Conservation (phyloP, 2,113 vertebrate species). For the Reinhardtius hippoglossoides region DNA sequence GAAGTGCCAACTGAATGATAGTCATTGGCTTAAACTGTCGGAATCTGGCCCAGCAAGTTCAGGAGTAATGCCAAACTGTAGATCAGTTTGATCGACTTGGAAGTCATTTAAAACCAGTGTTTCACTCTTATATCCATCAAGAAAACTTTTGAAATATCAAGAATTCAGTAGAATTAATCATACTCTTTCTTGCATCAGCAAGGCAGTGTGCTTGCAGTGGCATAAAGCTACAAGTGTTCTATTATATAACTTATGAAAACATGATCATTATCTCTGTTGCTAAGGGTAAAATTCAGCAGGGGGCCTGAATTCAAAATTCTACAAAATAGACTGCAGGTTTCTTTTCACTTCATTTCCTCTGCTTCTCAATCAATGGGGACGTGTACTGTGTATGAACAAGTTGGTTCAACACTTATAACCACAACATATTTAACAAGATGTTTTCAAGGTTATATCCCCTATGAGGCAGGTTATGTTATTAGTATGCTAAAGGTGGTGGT, state of each 20-base stretch:
- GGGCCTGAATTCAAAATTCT: background rate
- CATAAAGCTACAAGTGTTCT: background rate
- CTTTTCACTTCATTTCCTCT: background rate
- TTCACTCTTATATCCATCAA: background rate
- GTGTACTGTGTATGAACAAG: background rate
- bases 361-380: background rate
- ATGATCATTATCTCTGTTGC: constrained; percentile 6
- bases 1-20: background rate
- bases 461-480: background rate
- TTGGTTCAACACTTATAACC: background rate
- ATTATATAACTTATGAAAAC: constrained; percentile 7
- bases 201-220: background rate
- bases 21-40: background rate
- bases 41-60: background rate
- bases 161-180: too few relatives aligned
- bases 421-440: background rate
- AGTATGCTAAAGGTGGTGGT: background rate
- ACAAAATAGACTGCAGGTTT: background rate
- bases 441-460: background rate
- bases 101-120: background rate
- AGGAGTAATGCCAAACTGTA: background rate
- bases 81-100: background rate
- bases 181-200: background rate
- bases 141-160: background rate
- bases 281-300: background rate